phyloP scores from a whole-genome alignment of 2,113 vertebrate species.

The Sebastes fasciatus region DNA sequence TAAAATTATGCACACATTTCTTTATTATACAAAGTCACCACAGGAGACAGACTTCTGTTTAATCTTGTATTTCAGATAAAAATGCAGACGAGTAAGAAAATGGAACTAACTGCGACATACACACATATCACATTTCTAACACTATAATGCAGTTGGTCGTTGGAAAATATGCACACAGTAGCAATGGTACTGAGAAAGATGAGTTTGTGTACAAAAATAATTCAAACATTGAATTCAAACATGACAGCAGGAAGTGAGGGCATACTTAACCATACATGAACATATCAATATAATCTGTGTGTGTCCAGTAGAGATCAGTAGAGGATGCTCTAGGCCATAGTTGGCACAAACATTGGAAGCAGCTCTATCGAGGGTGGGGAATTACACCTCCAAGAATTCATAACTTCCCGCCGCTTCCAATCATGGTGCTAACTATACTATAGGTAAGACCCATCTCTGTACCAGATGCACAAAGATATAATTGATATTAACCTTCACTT shows the following conservation, averaged over 20 bases:
- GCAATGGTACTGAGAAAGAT: background rate
- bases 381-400: background rate
- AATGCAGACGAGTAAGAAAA: background rate
- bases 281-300: background rate
- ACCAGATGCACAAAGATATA: background rate
- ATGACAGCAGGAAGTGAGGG: background rate
- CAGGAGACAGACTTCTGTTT: background rate
- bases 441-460: background rate
- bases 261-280: background rate
- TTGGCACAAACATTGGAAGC: background rate
- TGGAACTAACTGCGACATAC: background rate
- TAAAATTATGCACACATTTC: accelerated
- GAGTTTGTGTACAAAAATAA: background rate
- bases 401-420: background rate
- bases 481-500: background rate
- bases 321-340: background rate
- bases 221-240: conserved; percentile 3
- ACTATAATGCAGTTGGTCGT: background rate
- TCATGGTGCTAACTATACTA: background rate
- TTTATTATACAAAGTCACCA: background rate
- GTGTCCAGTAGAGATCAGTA: background rate
- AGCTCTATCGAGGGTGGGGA: background rate
- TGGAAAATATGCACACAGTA: background rate
- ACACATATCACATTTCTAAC: background rate
- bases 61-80: conserved; percentile 1